phyloP scores from a whole-genome alignment of 2,888 invertebrate species.

The Tetragonisca angustula region DNA sequence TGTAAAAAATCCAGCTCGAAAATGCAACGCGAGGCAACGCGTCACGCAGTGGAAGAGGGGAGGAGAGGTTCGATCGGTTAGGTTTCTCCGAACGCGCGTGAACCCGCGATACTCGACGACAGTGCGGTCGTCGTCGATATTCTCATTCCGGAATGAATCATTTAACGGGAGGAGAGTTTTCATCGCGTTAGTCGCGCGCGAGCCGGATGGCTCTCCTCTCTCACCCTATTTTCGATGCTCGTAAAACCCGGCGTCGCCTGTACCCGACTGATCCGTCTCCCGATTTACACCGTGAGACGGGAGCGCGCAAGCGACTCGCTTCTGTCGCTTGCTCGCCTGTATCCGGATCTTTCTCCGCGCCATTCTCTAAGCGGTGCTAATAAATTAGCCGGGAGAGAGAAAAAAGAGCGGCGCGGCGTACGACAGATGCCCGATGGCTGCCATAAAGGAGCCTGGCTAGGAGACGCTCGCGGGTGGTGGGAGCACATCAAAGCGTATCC shows the following conservation, averaged over 20 bases:
- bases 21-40: not conserved
- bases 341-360: constrained; percentile 56
- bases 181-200: constrained; percentile 43
- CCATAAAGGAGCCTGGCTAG: constrained; percentile 70
- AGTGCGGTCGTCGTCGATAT: constrained; percentile 33
- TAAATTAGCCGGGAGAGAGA: constrained; percentile 79
- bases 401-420: constrained; percentile 76
- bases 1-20: not conserved
- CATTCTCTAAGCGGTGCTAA: constrained; percentile 77
- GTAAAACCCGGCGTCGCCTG: constrained; percentile 61
- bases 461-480: constrained; percentile 64
- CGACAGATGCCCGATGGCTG: constrained; percentile 82
- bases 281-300: constrained; percentile 65
- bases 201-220: constrained; percentile 36
- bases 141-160: constrained; percentile 51
- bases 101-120: not conserved
- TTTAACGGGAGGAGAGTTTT: constrained; percentile 55
- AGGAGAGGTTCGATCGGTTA: not conserved
- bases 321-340: constrained; percentile 24
- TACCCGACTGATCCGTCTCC: constrained; percentile 70
- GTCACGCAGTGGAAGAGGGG: not conserved
- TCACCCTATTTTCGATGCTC: constrained; percentile 71
- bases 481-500: constrained; percentile 71
- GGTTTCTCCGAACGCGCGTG: not conserved
- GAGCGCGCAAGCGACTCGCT: not conserved